Conservation (phyloP, 2,888 invertebrate species). For the Micropterix aruncella region DNA sequence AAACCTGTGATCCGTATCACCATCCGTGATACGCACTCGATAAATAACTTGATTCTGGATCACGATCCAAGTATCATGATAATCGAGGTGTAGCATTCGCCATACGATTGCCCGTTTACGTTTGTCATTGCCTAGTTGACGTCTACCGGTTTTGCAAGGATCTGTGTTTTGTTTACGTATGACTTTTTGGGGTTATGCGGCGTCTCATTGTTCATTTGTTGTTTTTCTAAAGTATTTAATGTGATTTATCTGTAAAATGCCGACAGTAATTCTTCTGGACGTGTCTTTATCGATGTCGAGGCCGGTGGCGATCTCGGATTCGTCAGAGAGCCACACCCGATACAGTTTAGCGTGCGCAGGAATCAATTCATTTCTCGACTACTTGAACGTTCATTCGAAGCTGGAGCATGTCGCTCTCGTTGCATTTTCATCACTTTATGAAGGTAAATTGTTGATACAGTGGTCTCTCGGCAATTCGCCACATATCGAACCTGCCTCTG, state of each 20-base stretch:
- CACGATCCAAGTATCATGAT: too few species aligned
- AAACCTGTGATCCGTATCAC: too few species aligned
- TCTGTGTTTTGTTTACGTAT: too few species aligned
- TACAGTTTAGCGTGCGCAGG: slow-evolving; percentile 26
- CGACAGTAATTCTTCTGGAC: slow-evolving; percentile 29
- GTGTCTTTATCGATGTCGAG: slow-evolving; percentile 33
- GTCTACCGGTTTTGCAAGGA: too few species aligned
- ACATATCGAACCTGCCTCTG: too few species aligned
- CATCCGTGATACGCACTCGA: too few species aligned
- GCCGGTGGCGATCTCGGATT: slow-evolving; percentile 25
- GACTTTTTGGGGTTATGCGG: not conserved
- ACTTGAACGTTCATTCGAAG: slow-evolving; percentile 26
- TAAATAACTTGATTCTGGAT: too few species aligned
- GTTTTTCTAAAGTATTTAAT: not conserved
- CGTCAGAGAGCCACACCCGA: slow-evolving; percentile 27
- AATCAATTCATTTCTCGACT: slow-evolving; percentile 31
- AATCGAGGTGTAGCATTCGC: too few species aligned
- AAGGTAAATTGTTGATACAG: too few species aligned
- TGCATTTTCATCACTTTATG: slow-evolving; percentile 28
- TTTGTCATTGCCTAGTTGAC: too few species aligned
- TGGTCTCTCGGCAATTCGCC: too few species aligned
- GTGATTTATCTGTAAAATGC: slow-evolving; percentile 19
- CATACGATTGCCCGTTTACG: too few species aligned
- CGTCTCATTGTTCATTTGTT: not conserved
- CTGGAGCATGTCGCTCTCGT: slow-evolving; percentile 31